These are phyloP conservation scores for Heterocephalus glaber DNA, from an alignment of 2,113 vertebrate genomes.

Conservation along the genomic window DNA sequence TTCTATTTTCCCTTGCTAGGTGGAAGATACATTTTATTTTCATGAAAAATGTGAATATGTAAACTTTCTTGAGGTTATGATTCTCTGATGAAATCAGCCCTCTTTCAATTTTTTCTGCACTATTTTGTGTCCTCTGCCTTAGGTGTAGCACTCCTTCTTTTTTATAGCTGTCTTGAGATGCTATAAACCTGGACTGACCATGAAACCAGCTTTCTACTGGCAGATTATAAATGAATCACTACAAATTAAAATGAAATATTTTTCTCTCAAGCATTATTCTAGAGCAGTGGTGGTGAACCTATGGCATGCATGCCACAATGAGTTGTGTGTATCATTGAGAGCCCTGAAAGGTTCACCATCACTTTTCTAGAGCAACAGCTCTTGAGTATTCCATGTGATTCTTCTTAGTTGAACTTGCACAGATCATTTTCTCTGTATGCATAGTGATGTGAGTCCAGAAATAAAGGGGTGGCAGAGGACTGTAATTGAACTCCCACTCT, in stretches of 20 bases:
- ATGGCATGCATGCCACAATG: background rate
- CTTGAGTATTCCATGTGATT: constrained; percentile 44
- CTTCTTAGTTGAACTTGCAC: constrained; percentile 54
- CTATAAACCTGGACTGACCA: background rate
- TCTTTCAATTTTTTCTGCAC: background rate
- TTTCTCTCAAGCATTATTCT: constrained; percentile 13
- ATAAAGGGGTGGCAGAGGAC: background rate
- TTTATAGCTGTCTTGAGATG: background rate
- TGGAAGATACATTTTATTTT: background rate
- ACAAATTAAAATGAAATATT: background rate
- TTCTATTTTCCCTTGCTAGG: background rate
- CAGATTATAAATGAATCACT: background rate
- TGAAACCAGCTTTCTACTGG: background rate
- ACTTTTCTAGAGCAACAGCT: constrained; percentile 30
- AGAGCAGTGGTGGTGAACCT: background rate
- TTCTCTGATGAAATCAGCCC: background rate
- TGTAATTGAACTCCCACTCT: background rate
- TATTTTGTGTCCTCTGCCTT: background rate
- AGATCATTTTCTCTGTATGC: constrained; percentile 40
- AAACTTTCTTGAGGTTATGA: background rate
- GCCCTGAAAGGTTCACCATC: background rate
- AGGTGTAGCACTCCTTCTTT: background rate
- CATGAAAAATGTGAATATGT: background rate
- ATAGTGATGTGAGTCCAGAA: background rate
- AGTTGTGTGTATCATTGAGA: background rate